Percentiles rank a stretch among this genome's conserved stretches.
phyloP scores from a whole-genome alignment of 2,888 invertebrate genomes.

The Ophraella communa region DNA sequence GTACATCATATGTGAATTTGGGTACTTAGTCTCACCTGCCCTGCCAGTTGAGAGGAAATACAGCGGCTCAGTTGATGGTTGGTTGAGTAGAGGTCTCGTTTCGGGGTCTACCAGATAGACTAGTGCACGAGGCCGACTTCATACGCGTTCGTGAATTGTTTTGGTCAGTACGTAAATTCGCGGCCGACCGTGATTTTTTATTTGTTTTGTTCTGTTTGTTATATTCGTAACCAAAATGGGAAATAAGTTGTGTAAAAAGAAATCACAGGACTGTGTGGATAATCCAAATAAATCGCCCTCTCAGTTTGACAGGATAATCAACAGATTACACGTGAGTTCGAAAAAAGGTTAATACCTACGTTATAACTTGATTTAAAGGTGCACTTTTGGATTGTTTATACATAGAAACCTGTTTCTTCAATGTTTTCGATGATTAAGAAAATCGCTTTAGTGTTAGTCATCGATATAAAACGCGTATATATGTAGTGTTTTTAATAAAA shows the following conservation, averaged over 20 bases:
- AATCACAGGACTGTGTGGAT: constrained; percentile 47
- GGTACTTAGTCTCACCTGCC: constrained; percentile 40
- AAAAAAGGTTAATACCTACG: neutral
- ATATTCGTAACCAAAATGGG: constrained; percentile 47
- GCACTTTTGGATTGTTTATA: neutral
- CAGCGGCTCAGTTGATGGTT: constrained; percentile 22
- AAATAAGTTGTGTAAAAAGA: constrained; percentile 57
- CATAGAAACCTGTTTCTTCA: constrained; percentile 12
- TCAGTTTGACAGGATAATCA: constrained; percentile 55
- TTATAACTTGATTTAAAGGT: neutral
- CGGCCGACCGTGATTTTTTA: constrained; percentile 24
- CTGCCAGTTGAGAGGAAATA: constrained; percentile 31
- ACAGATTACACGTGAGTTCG: constrained; percentile 56
- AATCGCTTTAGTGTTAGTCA: constrained; percentile 11
- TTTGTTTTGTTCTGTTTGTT: constrained; percentile 1
- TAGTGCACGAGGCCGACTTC: constrained; percentile 17
- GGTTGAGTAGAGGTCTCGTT: constrained; percentile 31
- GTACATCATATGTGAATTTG: constrained; percentile 28
- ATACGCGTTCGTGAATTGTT: constrained; percentile 26
- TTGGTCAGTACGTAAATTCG: constrained; percentile 25
- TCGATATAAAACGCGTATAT: too few species aligned
- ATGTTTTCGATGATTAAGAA: neutral
- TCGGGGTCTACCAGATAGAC: constrained; percentile 24
- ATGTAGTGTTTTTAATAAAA: too few species aligned
- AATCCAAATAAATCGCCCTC: constrained; percentile 46